Percentiles rank a stretch among this genome's conserved stretches.
Conservation (phyloP, 2,113 vertebrate species). For the Oxyura jamaicensis region DNA sequence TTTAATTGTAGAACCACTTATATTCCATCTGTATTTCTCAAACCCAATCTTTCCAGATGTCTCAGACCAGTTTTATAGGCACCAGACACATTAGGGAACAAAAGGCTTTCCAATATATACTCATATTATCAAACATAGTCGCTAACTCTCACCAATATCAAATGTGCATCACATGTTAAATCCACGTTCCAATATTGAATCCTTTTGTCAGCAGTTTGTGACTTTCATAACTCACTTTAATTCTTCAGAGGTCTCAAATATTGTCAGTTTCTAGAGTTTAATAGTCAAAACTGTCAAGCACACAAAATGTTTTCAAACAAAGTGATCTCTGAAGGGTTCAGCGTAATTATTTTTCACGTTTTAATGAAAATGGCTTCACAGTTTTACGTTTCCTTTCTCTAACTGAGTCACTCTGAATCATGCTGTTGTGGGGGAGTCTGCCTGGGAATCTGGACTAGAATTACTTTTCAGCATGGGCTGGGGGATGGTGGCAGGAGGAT, state of each 20-base stretch:
- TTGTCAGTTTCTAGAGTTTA: conserved; percentile 67
- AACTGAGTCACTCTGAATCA: conserved; percentile 59
- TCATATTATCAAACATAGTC: conserved; percentile 61
- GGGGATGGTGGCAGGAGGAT: neutral
- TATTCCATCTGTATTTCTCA: conserved; percentile 78
- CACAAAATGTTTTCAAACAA: conserved; percentile 72
- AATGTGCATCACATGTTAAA: conserved; percentile 69
- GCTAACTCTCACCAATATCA: conserved; percentile 68
- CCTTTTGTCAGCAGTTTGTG: conserved; percentile 64
- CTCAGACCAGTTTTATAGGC: conserved; percentile 75
- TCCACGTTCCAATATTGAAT: conserved; percentile 30
- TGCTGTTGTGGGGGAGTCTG: conserved; percentile 46
- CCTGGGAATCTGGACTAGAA: conserved; percentile 24
- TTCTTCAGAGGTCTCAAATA: conserved; percentile 67
- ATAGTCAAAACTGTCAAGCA: conserved; percentile 64
- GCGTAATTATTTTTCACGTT: conserved; percentile 70
- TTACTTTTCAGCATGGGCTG: conserved; percentile 28
- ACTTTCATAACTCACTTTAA: conserved; percentile 61
- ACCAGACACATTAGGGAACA: conserved; percentile 71
- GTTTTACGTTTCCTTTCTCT: conserved; percentile 38
- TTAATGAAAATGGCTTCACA: conserved; percentile 69
- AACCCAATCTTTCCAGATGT: conserved; percentile 77
- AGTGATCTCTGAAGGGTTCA: conserved; percentile 65
- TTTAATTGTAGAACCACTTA: conserved; percentile 74
- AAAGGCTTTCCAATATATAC: conserved; percentile 68